Conservation (phyloP, 92 coral and sea anemone genomes). For the Heliopora coerulea region DNA sequence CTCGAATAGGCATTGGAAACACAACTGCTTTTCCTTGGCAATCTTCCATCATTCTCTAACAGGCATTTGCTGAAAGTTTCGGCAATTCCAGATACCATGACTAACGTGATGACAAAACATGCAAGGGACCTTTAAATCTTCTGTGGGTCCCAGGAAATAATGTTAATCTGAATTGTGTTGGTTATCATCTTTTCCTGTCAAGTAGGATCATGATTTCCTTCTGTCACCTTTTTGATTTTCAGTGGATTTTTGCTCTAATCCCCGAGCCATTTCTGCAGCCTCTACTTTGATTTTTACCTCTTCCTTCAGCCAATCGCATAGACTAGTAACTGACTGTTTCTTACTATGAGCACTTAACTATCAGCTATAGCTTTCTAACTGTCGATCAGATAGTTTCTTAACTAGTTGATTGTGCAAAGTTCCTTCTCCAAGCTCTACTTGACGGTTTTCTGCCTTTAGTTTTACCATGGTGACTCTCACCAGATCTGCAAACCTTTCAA, state of each 20-base stretch:
- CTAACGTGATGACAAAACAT: too few relatives aligned
- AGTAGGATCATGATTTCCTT: not conserved
- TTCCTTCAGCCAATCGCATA: too few relatives aligned
- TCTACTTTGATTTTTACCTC: not conserved
- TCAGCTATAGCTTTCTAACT: too few relatives aligned
- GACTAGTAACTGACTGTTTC: too few relatives aligned
- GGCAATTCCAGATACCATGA: too few relatives aligned
- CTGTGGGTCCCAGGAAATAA: not conserved
- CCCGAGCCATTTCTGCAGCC: conserved; percentile 1
- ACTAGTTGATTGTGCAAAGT: too few relatives aligned
- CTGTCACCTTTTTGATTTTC: not conserved
- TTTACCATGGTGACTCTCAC: too few relatives aligned
- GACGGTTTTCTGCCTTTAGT: too few relatives aligned
- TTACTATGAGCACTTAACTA: too few relatives aligned
- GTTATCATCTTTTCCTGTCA: conserved; percentile 13
- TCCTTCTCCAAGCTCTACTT: too few relatives aligned
- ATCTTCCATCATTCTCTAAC: conserved; percentile 23
- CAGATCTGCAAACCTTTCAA: too few relatives aligned
- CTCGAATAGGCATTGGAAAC: conserved; percentile 52
- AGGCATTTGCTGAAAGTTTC: not conserved
- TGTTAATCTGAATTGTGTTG: not conserved
- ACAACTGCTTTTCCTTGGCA: conserved; percentile 59
- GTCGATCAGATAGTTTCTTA: too few relatives aligned
- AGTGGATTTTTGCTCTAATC: not conserved
- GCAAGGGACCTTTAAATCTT: conserved; percentile 7